Conservation (phyloP, 2,113 vertebrate genomes). For the Zosterops hypoxanthus region DNA sequence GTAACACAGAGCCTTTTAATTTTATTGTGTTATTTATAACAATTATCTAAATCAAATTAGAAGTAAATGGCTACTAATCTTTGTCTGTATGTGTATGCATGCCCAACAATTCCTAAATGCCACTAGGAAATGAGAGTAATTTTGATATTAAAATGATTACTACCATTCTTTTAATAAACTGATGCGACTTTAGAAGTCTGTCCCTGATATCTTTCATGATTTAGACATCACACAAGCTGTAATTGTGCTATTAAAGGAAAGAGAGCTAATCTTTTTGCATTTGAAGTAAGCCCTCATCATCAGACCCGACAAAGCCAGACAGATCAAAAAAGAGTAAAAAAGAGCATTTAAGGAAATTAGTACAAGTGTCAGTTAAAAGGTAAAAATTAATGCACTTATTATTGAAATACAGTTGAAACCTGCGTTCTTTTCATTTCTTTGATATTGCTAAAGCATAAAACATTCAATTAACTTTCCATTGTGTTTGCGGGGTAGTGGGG, state of each 20-base stretch:
- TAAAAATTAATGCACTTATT: slow-evolving; percentile 85
- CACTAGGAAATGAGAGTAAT: slow-evolving; percentile 74
- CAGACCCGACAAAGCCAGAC: slow-evolving; percentile 82
- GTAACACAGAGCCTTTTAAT: slow-evolving; percentile 30
- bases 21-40: slow-evolving; percentile 64
- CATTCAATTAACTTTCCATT: slow-evolving; percentile 85
- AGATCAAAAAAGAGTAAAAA: slow-evolving; percentile 82
- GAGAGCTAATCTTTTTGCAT: slow-evolving; percentile 82
- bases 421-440: slow-evolving; percentile 82
- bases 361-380: slow-evolving; percentile 85
- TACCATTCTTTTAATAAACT: slow-evolving; percentile 79
- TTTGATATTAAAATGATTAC: slow-evolving; percentile 80
- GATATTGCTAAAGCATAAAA: slow-evolving; percentile 80
- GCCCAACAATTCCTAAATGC: slow-evolving; percentile 66
- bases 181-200: slow-evolving; percentile 74
- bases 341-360: slow-evolving; percentile 85
- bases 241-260: slow-evolving; percentile 83
- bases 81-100: not conserved
- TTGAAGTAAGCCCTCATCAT: slow-evolving; percentile 82
- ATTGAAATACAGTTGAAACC: slow-evolving; percentile 83
- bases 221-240: slow-evolving; percentile 80
- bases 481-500: slow-evolving; percentile 65
- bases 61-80: slow-evolving; percentile 40
- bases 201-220: slow-evolving; percentile 75
- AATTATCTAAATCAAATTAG: slow-evolving; percentile 57